Percentiles rank a stretch among this genome's conserved stretches.
These are phyloP conservation scores for Conops quadrifasciatus DNA, from an alignment of 2,888 invertebrate species.

Conservation along the genomic window DNA sequence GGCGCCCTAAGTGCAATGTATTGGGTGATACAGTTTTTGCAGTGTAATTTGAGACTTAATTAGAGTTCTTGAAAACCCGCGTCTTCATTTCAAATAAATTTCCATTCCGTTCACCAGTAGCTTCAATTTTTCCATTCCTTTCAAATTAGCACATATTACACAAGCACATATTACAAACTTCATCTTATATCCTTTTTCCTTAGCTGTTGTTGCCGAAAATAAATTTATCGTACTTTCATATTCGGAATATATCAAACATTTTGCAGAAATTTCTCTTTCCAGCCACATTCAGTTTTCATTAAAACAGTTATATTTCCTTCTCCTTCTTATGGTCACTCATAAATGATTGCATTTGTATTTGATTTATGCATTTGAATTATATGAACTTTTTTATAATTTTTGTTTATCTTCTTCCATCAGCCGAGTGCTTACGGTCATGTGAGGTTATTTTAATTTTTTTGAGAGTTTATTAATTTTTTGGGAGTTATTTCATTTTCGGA, in stretches of 20 bases:
- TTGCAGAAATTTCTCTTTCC: constrained; percentile 13
- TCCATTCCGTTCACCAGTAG: constrained; percentile 1
- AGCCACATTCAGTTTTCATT: constrained; percentile 1
- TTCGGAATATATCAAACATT: constrained; percentile 26
- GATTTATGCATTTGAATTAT: too few relatives aligned
- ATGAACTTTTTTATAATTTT: too few relatives aligned
- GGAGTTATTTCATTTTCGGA: too few relatives aligned
- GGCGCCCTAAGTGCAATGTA: too few relatives aligned
- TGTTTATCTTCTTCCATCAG: too few relatives aligned
- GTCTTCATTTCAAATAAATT: constrained; percentile 1
- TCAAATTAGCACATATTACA: constrained; percentile 13
- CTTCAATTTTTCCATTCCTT: constrained; percentile 7
- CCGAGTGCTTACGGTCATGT: too few relatives aligned
- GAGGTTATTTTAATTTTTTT: too few relatives aligned
- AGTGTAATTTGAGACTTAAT: too few relatives aligned
- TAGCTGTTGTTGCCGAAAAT: constrained; percentile 31
- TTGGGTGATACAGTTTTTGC: too few relatives aligned
- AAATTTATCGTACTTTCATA: constrained; percentile 30
- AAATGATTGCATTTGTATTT: too few relatives aligned
- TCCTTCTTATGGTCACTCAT: too few relatives aligned
- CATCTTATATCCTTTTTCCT: constrained; percentile 28
- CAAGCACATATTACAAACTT: constrained; percentile 4
- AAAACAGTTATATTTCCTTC: neutral
- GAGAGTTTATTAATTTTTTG: too few relatives aligned
- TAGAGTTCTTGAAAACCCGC: neutral